Evolutionary conservation across 2,113 vertebrate species (phyloP).

Genomic region (Varanus komodoensis): DNA sequence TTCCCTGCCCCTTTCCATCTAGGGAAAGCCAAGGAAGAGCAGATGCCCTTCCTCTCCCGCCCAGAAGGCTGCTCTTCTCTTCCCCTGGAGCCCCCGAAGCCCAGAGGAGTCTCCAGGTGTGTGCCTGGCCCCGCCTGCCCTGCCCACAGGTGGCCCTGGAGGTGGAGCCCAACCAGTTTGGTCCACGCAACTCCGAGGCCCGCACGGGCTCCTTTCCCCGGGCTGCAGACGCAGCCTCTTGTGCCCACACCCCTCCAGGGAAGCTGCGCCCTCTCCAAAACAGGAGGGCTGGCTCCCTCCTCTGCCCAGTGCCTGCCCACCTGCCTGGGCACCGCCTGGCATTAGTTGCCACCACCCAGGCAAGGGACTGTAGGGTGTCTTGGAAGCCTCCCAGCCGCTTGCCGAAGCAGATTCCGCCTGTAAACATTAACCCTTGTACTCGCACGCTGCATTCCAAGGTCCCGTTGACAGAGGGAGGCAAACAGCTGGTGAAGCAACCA

Average conservation of each 20-base stretch:
- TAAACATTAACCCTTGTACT: slow-evolving; percentile 29
- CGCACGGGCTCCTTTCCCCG: background rate
- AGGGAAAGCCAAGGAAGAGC: background rate
- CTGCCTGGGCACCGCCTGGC: background rate
- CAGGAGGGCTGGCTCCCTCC: too few relatives aligned
- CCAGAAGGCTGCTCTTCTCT: background rate
- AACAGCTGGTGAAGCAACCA: slow-evolving; percentile 2
- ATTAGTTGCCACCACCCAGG: background rate
- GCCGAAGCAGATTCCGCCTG: background rate
- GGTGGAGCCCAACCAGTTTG: too few relatives aligned
- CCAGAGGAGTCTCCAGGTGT: background rate
- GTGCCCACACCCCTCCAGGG: background rate
- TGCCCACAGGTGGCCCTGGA: background rate
- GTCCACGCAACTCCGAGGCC: background rate
- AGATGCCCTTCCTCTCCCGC: background rate
- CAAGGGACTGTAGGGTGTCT: fast-evolving
- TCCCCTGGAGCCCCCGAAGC: background rate
- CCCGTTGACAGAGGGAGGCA: background rate
- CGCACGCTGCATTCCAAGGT: slow-evolving; percentile 9
- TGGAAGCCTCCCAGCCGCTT: background rate
- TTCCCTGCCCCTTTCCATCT: background rate
- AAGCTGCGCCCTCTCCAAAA: background rate
- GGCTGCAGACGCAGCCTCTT: too few relatives aligned
- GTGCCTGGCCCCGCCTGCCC: background rate
- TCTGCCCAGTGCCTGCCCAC: background rate